A percentile compares a stretch with the other conserved stretches of the same genome.
Evolutionary conservation across 2,888 invertebrate species (phyloP).

Genomic region (Netelia fuscicornis): DNA sequence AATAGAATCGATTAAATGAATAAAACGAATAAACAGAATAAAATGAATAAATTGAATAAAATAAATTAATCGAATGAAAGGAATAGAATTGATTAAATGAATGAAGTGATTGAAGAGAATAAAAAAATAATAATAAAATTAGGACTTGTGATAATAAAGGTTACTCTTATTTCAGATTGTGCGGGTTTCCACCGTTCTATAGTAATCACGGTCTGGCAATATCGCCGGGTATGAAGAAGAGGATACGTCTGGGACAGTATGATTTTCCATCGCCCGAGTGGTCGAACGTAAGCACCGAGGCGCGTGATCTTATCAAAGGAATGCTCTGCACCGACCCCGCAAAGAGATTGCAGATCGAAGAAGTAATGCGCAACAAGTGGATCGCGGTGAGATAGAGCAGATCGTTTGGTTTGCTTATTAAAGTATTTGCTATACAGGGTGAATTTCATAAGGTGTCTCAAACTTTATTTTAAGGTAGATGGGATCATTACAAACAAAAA

Average conservation of each 20-base stretch:
- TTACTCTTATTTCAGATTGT: slow-evolving; percentile 87
- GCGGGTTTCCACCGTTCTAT: slow-evolving; percentile 99
- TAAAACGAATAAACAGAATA: not conserved
- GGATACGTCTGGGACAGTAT: slow-evolving; percentile 98
- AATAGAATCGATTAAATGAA: not conserved
- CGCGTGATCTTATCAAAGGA: slow-evolving; percentile 97
- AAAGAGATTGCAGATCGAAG: slow-evolving; percentile 94
- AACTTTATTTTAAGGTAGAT: too few relatives aligned
- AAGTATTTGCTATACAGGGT: too few relatives aligned
- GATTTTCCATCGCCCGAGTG: slow-evolving; percentile 98
- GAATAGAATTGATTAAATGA: not conserved
- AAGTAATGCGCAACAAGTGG: slow-evolving; percentile 96
- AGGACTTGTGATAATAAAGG: not conserved
- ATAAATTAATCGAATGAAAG: not conserved
- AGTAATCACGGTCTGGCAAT: slow-evolving; percentile 99
- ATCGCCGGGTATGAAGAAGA: slow-evolving; percentile 99
- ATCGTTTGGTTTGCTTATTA: too few relatives aligned
- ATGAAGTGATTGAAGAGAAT: too few relatives aligned
- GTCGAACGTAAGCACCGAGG: slow-evolving; percentile 97
- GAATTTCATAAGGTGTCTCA: too few relatives aligned
- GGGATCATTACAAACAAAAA: too few relatives aligned
- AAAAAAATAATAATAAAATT: not conserved
- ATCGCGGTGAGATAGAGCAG: slow-evolving; percentile 88
- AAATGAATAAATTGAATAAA: slow-evolving; percentile 7
- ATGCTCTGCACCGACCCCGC: slow-evolving; percentile 98